A percentile compares a stretch with the other conserved stretches of the same genome.
phyloP scores from a whole-genome alignment of 2,113 vertebrate species.

The Motacilla tschutschensis region DNA sequence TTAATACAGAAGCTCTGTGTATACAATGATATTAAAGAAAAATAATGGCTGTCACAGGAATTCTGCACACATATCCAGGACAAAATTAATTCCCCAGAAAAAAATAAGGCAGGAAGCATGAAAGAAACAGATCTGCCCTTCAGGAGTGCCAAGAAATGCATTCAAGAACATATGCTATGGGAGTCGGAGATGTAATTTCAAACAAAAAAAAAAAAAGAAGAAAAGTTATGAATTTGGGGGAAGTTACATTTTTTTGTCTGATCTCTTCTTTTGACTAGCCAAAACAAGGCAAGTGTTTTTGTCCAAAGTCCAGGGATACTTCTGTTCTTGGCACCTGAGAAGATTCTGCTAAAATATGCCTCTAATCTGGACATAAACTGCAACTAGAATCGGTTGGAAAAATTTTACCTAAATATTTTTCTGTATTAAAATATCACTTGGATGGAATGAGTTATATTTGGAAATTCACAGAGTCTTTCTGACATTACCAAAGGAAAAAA shows the following conservation, averaged over 20 bases:
- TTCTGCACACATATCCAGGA: constrained; percentile 22
- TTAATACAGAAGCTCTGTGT: not conserved
- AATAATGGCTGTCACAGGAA: constrained; percentile 29
- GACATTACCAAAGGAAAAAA: constrained; percentile 4
- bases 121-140: constrained; percentile 57
- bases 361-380: not conserved
- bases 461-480: not conserved
- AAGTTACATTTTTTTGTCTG: not conserved
- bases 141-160: constrained; percentile 48
- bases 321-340: not conserved
- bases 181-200: constrained; percentile 17
- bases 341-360: not conserved
- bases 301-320: not conserved
- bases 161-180: constrained; percentile 35
- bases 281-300: not conserved
- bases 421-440: not conserved
- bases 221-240: not conserved
- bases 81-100: constrained; percentile 24
- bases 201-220: not conserved
- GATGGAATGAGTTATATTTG: constrained; percentile 14
- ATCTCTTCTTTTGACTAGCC: not conserved
- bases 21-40: constrained; percentile 4
- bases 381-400: not conserved
- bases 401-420: not conserved
- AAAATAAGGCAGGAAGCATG: constrained; percentile 13